Conservation (phyloP, 2,888 invertebrate genomes). For the Thyatira batis region DNA sequence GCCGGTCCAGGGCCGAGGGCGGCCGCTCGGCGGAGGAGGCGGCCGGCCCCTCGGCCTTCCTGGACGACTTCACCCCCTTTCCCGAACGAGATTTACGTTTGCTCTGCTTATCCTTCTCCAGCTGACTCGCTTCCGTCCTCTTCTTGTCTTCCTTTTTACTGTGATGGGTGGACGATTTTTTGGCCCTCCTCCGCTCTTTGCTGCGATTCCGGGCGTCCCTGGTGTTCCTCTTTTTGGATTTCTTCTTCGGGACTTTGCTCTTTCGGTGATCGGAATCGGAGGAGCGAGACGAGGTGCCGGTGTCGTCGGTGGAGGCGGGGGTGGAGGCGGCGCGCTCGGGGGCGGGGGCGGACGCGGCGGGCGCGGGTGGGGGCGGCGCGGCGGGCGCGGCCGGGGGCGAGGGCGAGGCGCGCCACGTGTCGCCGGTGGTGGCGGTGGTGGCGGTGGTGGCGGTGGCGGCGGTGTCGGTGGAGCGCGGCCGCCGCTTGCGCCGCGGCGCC, state of each 20-base stretch:
- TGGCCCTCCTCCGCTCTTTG: slow-evolving; percentile 33
- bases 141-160: not conserved
- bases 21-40: slow-evolving; percentile 2
- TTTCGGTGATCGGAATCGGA: slow-evolving; percentile 21
- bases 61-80: slow-evolving; percentile 62
- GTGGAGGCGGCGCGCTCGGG: slow-evolving; percentile 12
- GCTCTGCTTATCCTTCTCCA: slow-evolving; percentile 35
- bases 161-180: not conserved
- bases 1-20: slow-evolving; percentile 3
- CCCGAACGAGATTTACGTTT: slow-evolving; percentile 57
- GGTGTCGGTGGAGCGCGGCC: slow-evolving; percentile 10
- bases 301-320: slow-evolving; percentile 13
- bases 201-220: slow-evolving; percentile 34
- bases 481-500: slow-evolving; percentile 13
- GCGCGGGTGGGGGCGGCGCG: slow-evolving; percentile 8
- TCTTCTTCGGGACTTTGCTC: slow-evolving; percentile 31
- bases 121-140: slow-evolving; percentile 8
- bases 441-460: slow-evolving; percentile 12
- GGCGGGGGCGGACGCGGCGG: slow-evolving; percentile 1
- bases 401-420: slow-evolving; percentile 22
- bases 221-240: slow-evolving; percentile 33
- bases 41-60: slow-evolving; percentile 15
- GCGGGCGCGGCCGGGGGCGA: slow-evolving; percentile 23
- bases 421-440: slow-evolving; percentile 13
- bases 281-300: slow-evolving; percentile 10